Evolutionary conservation across 2,797 vertebrate species (phyloP).

Genomic region (Thripadectes ignobilis): DNA sequence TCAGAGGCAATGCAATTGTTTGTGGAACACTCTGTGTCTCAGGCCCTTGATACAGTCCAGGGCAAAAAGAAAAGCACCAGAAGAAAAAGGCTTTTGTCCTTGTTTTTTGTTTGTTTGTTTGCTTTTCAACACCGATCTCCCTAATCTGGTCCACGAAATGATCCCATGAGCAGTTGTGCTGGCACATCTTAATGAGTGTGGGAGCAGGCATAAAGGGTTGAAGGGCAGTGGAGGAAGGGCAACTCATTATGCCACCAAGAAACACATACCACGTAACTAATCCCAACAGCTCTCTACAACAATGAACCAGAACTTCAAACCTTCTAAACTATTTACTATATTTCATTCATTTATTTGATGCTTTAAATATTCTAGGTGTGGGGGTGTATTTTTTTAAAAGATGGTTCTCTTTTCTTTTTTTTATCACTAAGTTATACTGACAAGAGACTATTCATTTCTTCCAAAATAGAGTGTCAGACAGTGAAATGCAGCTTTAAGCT

Average conservation of each 20-base stretch:
- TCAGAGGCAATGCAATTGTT: neutral
- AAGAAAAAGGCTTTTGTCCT: neutral
- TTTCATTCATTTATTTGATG: neutral
- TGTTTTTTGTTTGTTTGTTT: neutral
- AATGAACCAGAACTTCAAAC: neutral
- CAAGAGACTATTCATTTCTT: conserved; percentile 22
- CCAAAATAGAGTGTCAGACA: conserved; percentile 35
- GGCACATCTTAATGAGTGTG: neutral
- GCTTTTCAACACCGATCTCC: neutral
- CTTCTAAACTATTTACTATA: neutral
- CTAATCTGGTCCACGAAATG: neutral
- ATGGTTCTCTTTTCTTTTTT: neutral
- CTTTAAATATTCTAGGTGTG: conserved; percentile 17
- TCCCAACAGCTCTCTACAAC: neutral
- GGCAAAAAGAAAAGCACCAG: neutral
- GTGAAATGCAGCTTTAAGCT: neutral
- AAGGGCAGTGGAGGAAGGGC: neutral
- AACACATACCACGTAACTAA: neutral
- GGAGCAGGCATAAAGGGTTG: neutral
- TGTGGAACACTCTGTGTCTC: neutral
- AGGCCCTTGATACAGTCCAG: neutral
- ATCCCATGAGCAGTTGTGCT: neutral
- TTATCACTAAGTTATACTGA: neutral
- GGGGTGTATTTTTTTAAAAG: neutral
- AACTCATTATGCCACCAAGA: neutral